Conservation (phyloP, 2,888 invertebrate species). For the Cephus pygmeus region DNA sequence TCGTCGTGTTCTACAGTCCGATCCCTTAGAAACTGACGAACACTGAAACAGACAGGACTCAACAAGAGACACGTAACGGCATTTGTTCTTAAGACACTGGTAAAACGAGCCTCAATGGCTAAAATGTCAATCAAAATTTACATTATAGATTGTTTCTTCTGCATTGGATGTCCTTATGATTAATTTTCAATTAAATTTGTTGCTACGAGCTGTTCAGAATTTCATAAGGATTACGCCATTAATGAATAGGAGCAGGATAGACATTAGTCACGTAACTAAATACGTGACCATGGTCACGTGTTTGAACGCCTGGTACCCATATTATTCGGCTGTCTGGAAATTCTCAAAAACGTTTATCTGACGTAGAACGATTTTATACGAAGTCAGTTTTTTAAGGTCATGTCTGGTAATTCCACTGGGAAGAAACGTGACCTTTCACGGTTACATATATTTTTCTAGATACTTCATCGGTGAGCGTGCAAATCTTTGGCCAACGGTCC, state of each 20-base stretch:
- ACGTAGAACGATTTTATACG: neutral
- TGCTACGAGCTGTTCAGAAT: neutral
- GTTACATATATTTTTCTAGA: neutral
- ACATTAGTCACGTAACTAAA: neutral
- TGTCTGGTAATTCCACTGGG: neutral
- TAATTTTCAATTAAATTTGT: neutral
- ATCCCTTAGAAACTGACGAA: neutral
- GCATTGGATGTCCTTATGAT: neutral
- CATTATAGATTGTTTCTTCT: neutral
- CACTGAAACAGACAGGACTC: neutral
- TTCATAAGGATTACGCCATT: neutral
- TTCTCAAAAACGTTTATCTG: neutral
- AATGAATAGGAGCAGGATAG: neutral
- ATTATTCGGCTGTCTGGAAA: neutral
- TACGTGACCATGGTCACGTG: neutral
- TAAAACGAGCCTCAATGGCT: neutral
- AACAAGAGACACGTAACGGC: neutral
- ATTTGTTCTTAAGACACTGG: neutral
- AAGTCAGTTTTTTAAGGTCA: neutral
- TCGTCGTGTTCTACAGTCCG: neutral
- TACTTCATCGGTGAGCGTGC: too few species aligned
- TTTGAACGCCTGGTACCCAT: neutral
- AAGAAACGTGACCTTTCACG: neutral
- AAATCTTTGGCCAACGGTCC: neutral
- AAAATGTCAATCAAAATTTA: neutral